Base-by-base conservation (phyloP, 2,113 vertebrate species). In the Malurus cyaneus region DNA sequence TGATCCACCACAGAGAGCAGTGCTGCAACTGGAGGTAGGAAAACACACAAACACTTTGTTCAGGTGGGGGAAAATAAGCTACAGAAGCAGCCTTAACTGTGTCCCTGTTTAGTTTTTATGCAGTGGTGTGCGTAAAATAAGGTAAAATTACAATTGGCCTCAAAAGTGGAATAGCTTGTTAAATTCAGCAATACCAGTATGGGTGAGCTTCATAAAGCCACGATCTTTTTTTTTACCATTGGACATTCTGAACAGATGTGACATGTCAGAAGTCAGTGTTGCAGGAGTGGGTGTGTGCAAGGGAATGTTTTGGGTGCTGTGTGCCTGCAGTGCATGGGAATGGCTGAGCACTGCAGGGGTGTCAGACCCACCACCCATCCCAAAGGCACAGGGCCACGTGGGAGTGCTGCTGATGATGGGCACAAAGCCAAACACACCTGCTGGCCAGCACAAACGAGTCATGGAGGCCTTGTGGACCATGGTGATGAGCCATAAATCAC, bases 401-500 rank as follows among this genome's bases (percentile, higher is more conserved):
- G 90, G 93, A 87, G 91, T 94, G 72, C 57, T 93, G 80, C 72
- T 93, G 93, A 96, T 96, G 93, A 96, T 90, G 66, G 81, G 85
- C 87, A 65, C 94, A 94, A 95, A 96, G 80, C 71, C 79, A 70
- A 92, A 85, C 95, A 93, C 32, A 34, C 89, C 65, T 32, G 16
- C 81, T 96, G 93, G 78, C 91, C 7, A 1, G 86, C 87, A 93
- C 31, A 82, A 94, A 96, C 90, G 94, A 96, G 65, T 89, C 85
- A 94, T 94, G 89, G 80, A 76, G 89, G 81, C 85, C 72, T 84
- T 82, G 78, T 87, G 93, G 96, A 65, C 94, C 96, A 95, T 94
- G 80, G 84, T 93, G 85, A 86, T 87, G 72, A 96, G 92, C 92
- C 82, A 95, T 93, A 94, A 96, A 96, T 96, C 92, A 88, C 94